Conservation (phyloP, 1,140 invertebrate species). For the Ptiloglossa arizonensis region DNA sequence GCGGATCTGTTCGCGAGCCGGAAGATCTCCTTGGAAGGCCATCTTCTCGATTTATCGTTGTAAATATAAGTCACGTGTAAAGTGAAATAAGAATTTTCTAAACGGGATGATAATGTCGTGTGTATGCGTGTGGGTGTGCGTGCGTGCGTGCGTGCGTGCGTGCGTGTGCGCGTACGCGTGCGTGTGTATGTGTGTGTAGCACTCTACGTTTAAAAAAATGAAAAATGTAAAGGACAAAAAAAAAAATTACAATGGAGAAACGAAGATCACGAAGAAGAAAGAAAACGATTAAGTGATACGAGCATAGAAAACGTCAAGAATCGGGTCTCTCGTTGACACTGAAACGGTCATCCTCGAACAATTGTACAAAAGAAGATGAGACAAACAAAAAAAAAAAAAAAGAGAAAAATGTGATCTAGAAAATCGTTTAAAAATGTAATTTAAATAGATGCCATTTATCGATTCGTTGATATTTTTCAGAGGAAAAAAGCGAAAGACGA, state of each 20-base stretch:
- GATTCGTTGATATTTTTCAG: constrained; percentile 47
- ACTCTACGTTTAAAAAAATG: constrained; percentile 73
- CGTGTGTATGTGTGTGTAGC: constrained; percentile 70
- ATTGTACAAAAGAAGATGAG: constrained; percentile 38
- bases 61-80: constrained; percentile 74
- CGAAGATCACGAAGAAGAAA: constrained; percentile 33
- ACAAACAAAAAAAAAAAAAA: constrained; percentile 28
- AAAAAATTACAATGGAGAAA: constrained; percentile 47
- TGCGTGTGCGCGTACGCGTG: too few relatives aligned
- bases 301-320: constrained; percentile 46
- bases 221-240: constrained; percentile 49
- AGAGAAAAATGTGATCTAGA: constrained; percentile 34
- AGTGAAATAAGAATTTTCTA: constrained; percentile 73
- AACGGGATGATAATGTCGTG: constrained; percentile 79
- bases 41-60: constrained; percentile 73
- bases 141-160: constrained; percentile 43
- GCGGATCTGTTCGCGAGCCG: constrained; percentile 59
- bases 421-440: constrained; percentile 46
- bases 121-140: constrained; percentile 57
- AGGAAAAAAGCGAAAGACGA: constrained; percentile 32
- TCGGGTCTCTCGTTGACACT: constrained; percentile 61
- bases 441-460: constrained; percentile 50
- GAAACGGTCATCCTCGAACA: constrained; percentile 25
- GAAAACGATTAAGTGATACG: constrained; percentile 42
- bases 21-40: constrained; percentile 75